Evolutionary conservation across 2,113 vertebrate genomes (phyloP).

Genomic region (Mormoops blainvillei): DNA sequence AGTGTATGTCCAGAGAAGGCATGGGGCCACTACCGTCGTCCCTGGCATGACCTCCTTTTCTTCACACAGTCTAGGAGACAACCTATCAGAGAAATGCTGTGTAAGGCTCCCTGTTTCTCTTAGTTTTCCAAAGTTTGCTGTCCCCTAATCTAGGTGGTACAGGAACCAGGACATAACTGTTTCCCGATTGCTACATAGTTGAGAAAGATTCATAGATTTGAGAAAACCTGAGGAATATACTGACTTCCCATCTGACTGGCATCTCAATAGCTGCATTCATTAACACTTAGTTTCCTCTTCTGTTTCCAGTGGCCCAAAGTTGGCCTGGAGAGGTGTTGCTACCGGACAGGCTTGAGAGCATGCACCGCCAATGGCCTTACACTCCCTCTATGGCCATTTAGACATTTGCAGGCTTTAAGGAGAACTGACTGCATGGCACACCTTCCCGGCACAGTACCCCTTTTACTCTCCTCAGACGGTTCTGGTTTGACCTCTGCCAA

Average conservation of each 20-base stretch:
- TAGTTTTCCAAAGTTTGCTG: background rate
- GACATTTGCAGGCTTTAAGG: background rate
- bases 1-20: background rate
- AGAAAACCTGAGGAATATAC: background rate
- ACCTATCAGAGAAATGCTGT: background rate
- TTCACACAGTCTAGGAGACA: background rate
- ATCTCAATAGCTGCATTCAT: background rate
- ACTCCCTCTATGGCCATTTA: background rate
- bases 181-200: background rate
- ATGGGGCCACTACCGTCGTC: rapidly evolving
- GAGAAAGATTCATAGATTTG: background rate
- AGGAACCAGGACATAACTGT: no score
- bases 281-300: background rate
- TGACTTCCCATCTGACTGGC: background rate
- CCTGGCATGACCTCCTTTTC: background rate
- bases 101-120: background rate
- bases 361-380: background rate
- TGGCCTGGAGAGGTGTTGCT: background rate
- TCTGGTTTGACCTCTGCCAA: background rate
- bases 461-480: background rate
- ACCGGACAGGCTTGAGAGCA: background rate
- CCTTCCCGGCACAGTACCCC: background rate
- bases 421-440: background rate
- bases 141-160: background rate
- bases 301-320: background rate